phyloP scores from a whole-genome alignment of 1,140 invertebrate species.

The Aphelinus certus region DNA sequence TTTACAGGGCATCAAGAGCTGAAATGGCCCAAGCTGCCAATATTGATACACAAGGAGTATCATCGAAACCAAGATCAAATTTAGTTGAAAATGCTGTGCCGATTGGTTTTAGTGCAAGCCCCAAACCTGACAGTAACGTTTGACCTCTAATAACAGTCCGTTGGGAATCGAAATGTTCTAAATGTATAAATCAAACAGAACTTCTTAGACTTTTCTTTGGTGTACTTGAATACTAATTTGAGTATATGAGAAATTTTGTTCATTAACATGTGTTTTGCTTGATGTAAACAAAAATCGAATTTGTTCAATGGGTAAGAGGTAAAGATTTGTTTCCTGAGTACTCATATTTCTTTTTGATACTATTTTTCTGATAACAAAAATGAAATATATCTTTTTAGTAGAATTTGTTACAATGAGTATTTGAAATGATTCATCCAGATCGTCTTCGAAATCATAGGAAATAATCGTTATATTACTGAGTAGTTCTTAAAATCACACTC shows the following conservation, averaged over 20 bases:
- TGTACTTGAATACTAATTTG: constrained; percentile 28
- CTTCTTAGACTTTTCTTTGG: constrained; percentile 33
- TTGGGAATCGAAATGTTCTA: constrained; percentile 25
- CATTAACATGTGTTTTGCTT: too few species aligned
- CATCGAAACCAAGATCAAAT: constrained; percentile 69
- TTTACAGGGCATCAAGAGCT: constrained; percentile 75
- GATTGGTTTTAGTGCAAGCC: constrained; percentile 75
- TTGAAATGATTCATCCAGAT: too few species aligned
- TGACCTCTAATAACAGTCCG: constrained; percentile 57
- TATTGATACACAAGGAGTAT: constrained; percentile 48
- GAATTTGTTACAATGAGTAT: too few species aligned
- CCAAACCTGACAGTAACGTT: constrained; percentile 70
- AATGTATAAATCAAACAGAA: constrained; percentile 36
- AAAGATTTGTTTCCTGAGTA: too few species aligned
- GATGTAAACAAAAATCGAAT: too few species aligned
- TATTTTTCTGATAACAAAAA: too few species aligned
- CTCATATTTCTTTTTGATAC: too few species aligned
- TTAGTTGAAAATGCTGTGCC: constrained; percentile 82
- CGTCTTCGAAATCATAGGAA: too few species aligned
- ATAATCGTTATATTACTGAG: too few species aligned
- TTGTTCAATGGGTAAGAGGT: too few species aligned
- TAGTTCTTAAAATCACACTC: too few species aligned
- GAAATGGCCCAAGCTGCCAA: constrained; percentile 79
- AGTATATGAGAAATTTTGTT: neutral
- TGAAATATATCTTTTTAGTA: too few species aligned